Percentiles rank a stretch among this genome's conserved stretches.
These are phyloP conservation scores for Xestia c-nigrum DNA, from an alignment of 2,888 invertebrate genomes.

Conservation along the genomic window DNA sequence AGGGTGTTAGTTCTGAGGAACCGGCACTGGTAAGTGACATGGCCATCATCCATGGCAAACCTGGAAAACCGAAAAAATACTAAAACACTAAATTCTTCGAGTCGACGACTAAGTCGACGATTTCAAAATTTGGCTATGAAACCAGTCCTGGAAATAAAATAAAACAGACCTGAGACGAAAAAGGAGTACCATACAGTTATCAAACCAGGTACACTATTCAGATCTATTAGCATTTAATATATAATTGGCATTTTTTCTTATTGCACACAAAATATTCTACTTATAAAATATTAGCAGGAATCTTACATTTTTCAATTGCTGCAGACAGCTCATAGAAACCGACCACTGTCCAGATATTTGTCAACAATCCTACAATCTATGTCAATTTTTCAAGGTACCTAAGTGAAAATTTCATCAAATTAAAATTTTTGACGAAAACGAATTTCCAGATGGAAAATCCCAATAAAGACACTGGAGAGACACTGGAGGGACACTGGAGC, in stretches of 20 bases:
- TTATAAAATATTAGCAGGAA: too few relatives aligned
- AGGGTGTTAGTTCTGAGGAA: constrained; percentile 94
- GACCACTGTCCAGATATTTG: not conserved
- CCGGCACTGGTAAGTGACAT: constrained; percentile 95
- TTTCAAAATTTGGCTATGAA: not conserved
- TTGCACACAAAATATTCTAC: too few relatives aligned
- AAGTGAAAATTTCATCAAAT: not conserved
- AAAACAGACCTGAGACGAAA: too few relatives aligned
- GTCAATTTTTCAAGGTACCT: too few relatives aligned
- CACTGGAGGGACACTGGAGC: too few relatives aligned
- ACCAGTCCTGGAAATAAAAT: not conserved
- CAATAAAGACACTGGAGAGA: too few relatives aligned
- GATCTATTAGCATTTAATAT: too few relatives aligned
- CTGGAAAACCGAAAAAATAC: constrained; percentile 79
- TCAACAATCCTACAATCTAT: too few relatives aligned
- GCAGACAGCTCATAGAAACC: not conserved
- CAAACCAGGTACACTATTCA: too few relatives aligned
- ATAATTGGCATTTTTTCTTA: too few relatives aligned
- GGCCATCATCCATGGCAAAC: constrained; percentile 93
- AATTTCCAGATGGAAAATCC: too few relatives aligned
- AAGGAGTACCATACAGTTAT: not conserved
- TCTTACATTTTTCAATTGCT: not conserved
- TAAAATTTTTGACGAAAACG: too few relatives aligned
- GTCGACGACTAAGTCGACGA: not conserved
- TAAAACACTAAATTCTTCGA: not conserved